phyloP scores from a whole-genome alignment of 2,113 vertebrate species.

The Mesoclemmys tuberculata region DNA sequence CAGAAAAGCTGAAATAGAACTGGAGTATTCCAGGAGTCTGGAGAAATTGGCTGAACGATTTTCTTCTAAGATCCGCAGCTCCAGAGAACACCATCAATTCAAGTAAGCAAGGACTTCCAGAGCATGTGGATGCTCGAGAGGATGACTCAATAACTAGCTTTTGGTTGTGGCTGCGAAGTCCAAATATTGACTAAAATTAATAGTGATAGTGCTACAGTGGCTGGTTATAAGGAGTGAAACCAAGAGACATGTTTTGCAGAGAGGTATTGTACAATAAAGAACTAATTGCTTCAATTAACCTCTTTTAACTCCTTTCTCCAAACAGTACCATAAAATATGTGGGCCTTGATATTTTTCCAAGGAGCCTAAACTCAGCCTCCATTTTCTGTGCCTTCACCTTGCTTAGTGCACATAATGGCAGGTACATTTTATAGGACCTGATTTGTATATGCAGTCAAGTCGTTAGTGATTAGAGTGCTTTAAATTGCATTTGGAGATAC shows the following conservation, averaged over 20 bases:
- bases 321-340: rapidly evolving
- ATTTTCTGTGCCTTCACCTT: neutral
- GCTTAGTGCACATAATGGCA: rapidly evolving
- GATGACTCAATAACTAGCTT: rapidly evolving
- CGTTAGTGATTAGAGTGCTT: neutral
- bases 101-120: conserved; percentile 81
- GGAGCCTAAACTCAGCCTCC: neutral
- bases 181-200: rapidly evolving
- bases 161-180: neutral
- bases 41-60: conserved; percentile 97
- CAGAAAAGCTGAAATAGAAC: conserved; percentile 95
- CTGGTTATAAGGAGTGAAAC: neutral
- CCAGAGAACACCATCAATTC: conserved; percentile 95
- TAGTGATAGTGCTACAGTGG: rapidly evolving
- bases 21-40: conserved; percentile 96
- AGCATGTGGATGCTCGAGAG: rapidly evolving
- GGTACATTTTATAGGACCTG: neutral
- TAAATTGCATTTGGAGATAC: rapidly evolving
- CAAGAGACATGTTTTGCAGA: rapidly evolving
- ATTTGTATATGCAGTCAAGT: neutral
- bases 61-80: conserved; percentile 97
- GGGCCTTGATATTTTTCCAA: neutral
- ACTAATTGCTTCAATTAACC: rapidly evolving
- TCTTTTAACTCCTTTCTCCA: rapidly evolving
- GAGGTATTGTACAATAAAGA: neutral